A percentile compares a stretch with the other conserved stretches of the same genome.
Conservation (phyloP, 2,797 vertebrate species). For the Arnoldichthys spilopterus region DNA sequence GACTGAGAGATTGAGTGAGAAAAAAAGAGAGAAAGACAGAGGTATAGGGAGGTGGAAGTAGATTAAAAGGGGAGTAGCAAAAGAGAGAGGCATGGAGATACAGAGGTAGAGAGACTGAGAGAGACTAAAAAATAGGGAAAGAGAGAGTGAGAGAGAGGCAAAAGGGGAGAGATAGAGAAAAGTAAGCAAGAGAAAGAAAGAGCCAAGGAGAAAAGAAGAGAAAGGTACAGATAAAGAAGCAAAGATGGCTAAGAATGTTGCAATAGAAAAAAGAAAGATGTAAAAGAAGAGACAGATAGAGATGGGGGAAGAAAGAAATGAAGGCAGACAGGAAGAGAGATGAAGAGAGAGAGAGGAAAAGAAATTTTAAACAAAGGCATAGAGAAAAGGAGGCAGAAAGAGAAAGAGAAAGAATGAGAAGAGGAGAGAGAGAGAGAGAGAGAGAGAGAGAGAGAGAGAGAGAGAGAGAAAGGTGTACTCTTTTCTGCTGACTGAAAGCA, state of each 20-base stretch:
- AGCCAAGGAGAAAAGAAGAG: not conserved
- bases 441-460: not conserved
- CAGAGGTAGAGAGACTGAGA: not conserved
- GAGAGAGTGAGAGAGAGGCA: not conserved
- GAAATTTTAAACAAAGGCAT: not conserved
- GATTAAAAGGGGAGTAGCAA: too few species aligned
- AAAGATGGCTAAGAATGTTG: too few species aligned
- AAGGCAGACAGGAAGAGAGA: not conserved
- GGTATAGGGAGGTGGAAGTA: too few species aligned
- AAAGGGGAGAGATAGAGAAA: not conserved
- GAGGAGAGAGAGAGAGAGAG: not conserved
- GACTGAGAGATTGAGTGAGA: too few species aligned
- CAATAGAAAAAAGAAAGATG: not conserved
- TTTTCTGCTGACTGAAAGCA: constrained; percentile 54
- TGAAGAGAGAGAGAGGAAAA: not conserved
- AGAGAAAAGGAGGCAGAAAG: not conserved
- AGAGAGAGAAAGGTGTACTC: not conserved
- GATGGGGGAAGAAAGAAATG: not conserved
- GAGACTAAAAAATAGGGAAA: not conserved
- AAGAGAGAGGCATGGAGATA: not conserved
- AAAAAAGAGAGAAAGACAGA: too few species aligned
- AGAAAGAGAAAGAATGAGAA: not conserved
- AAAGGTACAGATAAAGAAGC: not conserved
- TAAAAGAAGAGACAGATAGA: not conserved
- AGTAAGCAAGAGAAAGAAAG: not conserved